Evolutionary conservation across 2,113 vertebrate species (phyloP).

Genomic region (Diadophis punctatus): DNA sequence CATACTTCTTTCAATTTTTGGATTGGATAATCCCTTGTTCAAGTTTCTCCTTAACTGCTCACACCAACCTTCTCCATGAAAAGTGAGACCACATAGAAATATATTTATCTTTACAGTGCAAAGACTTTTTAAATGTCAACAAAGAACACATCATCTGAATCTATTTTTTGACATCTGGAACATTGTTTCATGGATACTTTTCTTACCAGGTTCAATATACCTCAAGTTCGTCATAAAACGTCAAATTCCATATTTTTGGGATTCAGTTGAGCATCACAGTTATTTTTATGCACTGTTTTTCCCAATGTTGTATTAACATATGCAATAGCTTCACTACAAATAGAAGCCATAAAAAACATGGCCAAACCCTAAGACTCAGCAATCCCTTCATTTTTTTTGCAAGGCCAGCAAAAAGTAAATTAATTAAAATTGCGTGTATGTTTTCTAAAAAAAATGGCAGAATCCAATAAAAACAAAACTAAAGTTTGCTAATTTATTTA

Average conservation of each 20-base stretch:
- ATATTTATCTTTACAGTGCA: not conserved
- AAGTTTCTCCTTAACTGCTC: not conserved
- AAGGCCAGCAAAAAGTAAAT: not conserved
- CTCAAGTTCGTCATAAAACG: not conserved
- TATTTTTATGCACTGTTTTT: not conserved
- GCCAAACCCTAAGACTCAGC: not conserved
- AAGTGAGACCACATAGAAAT: too few relatives aligned
- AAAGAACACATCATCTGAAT: not conserved
- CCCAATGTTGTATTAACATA: too few relatives aligned
- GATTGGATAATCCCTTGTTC: not conserved
- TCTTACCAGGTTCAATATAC: not conserved
- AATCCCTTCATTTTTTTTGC: not conserved
- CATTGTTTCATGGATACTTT: not conserved
- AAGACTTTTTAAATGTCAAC: not conserved
- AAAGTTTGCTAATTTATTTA: not conserved
- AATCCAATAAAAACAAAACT: not conserved
- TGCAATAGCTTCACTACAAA: not conserved
- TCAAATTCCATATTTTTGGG: not conserved
- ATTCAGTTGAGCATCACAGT: not conserved
- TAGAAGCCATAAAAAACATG: not conserved
- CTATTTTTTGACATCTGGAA: not conserved
- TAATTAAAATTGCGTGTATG: not conserved
- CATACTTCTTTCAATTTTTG: not conserved
- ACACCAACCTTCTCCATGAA: not conserved
- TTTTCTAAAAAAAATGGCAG: not conserved